Conservation (phyloP, 2,888 invertebrate genomes). For the Tenthredo distinguenda region DNA sequence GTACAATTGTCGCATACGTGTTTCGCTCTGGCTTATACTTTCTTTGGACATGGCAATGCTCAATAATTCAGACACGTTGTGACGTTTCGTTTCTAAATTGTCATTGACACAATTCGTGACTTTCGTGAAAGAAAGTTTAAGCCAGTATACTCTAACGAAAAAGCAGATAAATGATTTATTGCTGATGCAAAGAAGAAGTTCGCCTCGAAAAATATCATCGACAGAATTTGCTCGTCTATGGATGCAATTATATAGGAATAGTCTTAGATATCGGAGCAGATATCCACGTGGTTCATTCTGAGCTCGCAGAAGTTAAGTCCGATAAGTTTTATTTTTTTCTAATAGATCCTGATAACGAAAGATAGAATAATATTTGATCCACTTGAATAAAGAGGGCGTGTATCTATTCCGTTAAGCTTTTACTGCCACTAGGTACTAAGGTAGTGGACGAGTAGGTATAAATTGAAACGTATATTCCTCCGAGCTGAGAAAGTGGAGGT, state of each 20-base stretch:
- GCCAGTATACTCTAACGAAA: not conserved
- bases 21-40: not conserved
- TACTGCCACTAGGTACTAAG: not conserved
- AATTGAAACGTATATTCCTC: slow-evolving; percentile 41
- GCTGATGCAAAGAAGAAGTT: not conserved
- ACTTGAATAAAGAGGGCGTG: slow-evolving; percentile 34
- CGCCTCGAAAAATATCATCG: not conserved
- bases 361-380: not conserved
- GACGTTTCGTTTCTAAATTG: not conserved
- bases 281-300: not conserved
- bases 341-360: not conserved
- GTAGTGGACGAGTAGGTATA: not conserved
- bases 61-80: not conserved
- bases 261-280: not conserved
- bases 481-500: slow-evolving; percentile 33
- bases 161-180: too few relatives aligned
- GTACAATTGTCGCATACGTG: not conserved
- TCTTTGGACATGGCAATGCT: not conserved
- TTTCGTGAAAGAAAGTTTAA: not conserved
- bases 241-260: not conserved
- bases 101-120: not conserved
- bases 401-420: slow-evolving; percentile 18
- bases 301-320: not conserved
- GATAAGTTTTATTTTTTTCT: not conserved
- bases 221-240: not conserved